Evolutionary conservation across 1,140 invertebrate genomes (phyloP), one percentile per base, ranked within the genome.

Genomic region (Hycleus cichorii): DNA sequence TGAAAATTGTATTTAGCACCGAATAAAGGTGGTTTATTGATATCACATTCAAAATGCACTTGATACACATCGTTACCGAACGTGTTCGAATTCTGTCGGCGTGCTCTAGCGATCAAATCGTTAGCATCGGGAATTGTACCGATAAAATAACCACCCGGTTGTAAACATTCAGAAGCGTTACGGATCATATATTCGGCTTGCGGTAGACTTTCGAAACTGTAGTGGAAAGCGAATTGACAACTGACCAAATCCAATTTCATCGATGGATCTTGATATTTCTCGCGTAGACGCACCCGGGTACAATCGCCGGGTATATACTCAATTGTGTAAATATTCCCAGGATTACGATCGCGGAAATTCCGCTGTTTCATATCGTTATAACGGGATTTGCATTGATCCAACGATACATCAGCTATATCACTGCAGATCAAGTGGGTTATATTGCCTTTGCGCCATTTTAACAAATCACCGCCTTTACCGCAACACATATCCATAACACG

Each of bases 171-270:
- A 12, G 90, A 85, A 4, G 90, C 90, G 81, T 99, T 99, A 57
- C 81, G 81, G 0, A 99, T 75, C 91, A 98, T 96, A 68, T 85
- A 85, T 70, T 95, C 84, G 1, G 93, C 95, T 78, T 97, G 94
- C n/a, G 77, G 70, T 53, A 94, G 75, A 50, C 88, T 90, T 75
- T 98, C 94, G 80, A 99, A 99, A 68, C 89, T 89, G 67, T 98
- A 99, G 75, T 94, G 91, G 67, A 99, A 90, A 18, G 95, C 90
- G 83, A 99, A 99, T 75, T 99, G 97, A 74, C 94, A 97, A 67
- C 92, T 97, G 0, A 93, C 90, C 3, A 99, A 65, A 75, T 99
- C 91, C 69, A 99, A 81, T 66, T 84, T 79, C 10, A 88, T 81
- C 39, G 85, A 84, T 4, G 85, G 81, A 74, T 93, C 85, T 63